Percentiles rank a stretch among this genome's conserved stretches.
These are phyloP conservation scores for Typhlichthys eigenmanni DNA, from an alignment of 2,797 vertebrate genomes.

Conservation along the genomic window DNA sequence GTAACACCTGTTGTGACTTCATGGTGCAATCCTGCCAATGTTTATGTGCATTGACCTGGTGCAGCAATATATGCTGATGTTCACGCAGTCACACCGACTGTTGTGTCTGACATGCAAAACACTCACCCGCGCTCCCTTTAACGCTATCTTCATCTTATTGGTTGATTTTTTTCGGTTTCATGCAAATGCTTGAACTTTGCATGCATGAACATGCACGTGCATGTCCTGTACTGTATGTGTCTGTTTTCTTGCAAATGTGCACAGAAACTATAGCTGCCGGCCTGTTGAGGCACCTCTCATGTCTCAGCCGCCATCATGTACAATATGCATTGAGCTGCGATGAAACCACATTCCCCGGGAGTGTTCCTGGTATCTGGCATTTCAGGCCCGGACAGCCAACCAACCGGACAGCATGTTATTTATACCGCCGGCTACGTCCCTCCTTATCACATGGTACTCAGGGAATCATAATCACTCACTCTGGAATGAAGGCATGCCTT, in stretches of 20 bases:
- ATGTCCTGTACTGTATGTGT: background rate
- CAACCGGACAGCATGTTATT: constrained; percentile 60
- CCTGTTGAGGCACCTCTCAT: background rate
- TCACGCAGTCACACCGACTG: background rate
- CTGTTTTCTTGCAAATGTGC: constrained; percentile 24
- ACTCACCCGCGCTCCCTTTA: background rate
- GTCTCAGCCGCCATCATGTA: constrained; percentile 28
- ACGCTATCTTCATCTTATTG: background rate
- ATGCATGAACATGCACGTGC: constrained; percentile 6
- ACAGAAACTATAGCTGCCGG: background rate
- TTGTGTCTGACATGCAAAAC: background rate
- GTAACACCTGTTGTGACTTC: too few species aligned
- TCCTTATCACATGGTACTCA: constrained; percentile 44
- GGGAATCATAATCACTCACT: constrained; percentile 38
- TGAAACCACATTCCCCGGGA: constrained; percentile 44
- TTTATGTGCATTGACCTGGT: constrained; percentile 4
- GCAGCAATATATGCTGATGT: background rate
- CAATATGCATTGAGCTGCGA: constrained; percentile 45
- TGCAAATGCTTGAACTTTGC: background rate
- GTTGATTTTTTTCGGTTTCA: background rate
- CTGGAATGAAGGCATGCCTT: constrained; percentile 11
- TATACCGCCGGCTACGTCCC: constrained; percentile 41
- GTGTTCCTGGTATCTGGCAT: constrained; percentile 53
- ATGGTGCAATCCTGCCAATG: background rate
- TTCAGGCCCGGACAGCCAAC: constrained; percentile 53